phyloP scores from a whole-genome alignment of 2,797 vertebrate species.

The Selene dorsalis region DNA sequence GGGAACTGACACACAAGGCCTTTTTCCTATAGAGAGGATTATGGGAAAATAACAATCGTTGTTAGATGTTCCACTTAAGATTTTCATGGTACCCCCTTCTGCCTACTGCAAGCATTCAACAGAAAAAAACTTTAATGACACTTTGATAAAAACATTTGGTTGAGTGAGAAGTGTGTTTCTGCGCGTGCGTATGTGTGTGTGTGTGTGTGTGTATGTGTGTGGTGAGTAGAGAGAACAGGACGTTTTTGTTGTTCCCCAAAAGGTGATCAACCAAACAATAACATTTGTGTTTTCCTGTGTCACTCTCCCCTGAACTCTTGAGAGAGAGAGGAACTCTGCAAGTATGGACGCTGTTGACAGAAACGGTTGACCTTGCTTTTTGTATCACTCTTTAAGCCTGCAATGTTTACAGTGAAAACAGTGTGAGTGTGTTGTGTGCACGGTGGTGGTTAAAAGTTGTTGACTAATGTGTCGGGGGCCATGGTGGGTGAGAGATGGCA shows the following conservation, averaged over 20 bases:
- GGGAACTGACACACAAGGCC: conserved; percentile 81
- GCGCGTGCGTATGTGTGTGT: conserved; percentile 10
- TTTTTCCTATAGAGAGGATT: conserved; percentile 74
- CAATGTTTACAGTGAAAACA: conserved; percentile 85
- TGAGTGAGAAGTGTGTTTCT: conserved; percentile 47
- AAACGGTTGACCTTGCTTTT: conserved; percentile 79
- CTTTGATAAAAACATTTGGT: conserved; percentile 72
- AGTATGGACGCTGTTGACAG: conserved; percentile 37
- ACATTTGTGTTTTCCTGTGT: conserved; percentile 57
- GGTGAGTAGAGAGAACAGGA: conserved; percentile 56
- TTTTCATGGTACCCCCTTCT: conserved; percentile 75
- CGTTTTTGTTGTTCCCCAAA: conserved; percentile 55
- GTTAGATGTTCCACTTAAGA: conserved; percentile 77
- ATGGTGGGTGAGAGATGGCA: conserved; percentile 73
- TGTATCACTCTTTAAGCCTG: conserved; percentile 84
- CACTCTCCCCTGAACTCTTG: conserved; percentile 50
- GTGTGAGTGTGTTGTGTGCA: conserved; percentile 60
- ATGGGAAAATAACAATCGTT: conserved; percentile 73
- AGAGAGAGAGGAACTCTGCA: conserved; percentile 49
- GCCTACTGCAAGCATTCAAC: conserved; percentile 76
- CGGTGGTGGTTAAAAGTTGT: conserved; percentile 74
- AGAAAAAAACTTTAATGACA: conserved; percentile 77
- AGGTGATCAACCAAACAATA: conserved; percentile 53
- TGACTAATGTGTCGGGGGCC: conserved; percentile 67
- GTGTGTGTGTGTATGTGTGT: conserved; percentile 49